A percentile compares a stretch with the other conserved stretches of the same genome.
phyloP scores from a whole-genome alignment of 2,888 invertebrate species.

The Drosophila kuntzei region DNA sequence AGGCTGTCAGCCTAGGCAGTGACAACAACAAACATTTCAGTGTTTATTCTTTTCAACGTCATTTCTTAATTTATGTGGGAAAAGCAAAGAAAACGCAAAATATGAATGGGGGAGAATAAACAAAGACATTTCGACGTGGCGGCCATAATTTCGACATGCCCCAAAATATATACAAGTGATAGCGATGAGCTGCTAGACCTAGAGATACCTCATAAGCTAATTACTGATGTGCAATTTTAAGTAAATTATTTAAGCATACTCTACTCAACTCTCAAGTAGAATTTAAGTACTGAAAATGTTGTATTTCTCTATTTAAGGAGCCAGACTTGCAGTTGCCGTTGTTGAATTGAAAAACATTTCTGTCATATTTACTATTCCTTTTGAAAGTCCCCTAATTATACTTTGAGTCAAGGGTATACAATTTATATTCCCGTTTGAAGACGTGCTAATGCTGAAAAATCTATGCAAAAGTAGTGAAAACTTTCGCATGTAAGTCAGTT shows the following conservation, averaged over 20 bases:
- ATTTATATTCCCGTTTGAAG: constrained; percentile 6
- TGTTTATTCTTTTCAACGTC: constrained; percentile 67
- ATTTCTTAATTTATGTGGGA: constrained; percentile 78
- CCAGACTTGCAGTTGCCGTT: not conserved
- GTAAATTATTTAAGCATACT: too few relatives aligned
- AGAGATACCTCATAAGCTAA: constrained; percentile 20
- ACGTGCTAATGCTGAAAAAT: constrained; percentile 4
- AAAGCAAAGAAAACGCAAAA: constrained; percentile 59
- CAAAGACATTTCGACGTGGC: constrained; percentile 59
- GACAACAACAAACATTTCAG: constrained; percentile 39
- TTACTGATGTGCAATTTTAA: too few relatives aligned
- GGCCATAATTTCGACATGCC: constrained; percentile 54
- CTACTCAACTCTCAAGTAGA: too few relatives aligned
- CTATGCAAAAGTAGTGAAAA: constrained; percentile 42
- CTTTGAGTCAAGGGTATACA: not conserved
- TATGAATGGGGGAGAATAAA: constrained; percentile 60
- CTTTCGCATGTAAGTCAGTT: constrained; percentile 30
- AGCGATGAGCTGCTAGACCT: not conserved
- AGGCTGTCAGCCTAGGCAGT: constrained; percentile 47
- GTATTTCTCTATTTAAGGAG: too few relatives aligned
- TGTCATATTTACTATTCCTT: not conserved
- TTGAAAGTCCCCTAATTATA: not conserved
- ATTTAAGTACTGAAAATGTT: too few relatives aligned
- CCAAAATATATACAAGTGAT: constrained; percentile 11
- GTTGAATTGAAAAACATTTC: not conserved